Base-by-base conservation (phyloP, 1,140 invertebrate species). In the Acromyrmex heyeri region DNA sequence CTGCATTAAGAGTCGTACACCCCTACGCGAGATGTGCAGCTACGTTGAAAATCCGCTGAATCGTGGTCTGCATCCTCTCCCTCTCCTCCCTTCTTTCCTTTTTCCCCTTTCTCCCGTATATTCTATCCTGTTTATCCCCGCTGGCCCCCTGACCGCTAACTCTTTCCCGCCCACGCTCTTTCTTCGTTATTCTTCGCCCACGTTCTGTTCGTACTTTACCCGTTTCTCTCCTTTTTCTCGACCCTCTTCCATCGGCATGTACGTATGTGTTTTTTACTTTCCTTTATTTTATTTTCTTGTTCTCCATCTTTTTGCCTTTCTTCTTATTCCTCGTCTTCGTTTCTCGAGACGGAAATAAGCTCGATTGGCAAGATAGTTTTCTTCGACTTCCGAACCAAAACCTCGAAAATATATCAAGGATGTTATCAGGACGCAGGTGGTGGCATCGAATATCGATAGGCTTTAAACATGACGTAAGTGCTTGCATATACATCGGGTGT, bases 31-130 rank as follows among this genome's bases (percentile, higher is more conserved):
- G 67, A 73, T n/a, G 55, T 62, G 53, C 79, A 73, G 88, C 90
- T 91, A 90, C 90, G 86, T 87, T 85, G 81, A 90, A 91, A 91
- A 91, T 88, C 77, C 86, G 73, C 86, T 87, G 67, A 91, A 90
- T 91, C 91, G 86, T 86, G 86, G 85, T 83, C 79, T 83, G 55
- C 67, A 50, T 12, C 55, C 67, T 30, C 38, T 27, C 50, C 24
- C 53, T 21, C 21, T 53, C 48, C 65, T 4, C 4, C 53, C 30
- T 14, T 30, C 57, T 61, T 34, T 24, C 24, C 44, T n/a, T 38
- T 48, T 18, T 14, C 14, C 18, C 44, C 14, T 57, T 38, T 61
- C 57, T 8, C 53, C 30, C 16, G 21, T 65, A 21, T 48, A 30
- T 24, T 78, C 44, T 78, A 34, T 78, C 59, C 24, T 50, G 27